phyloP scores from a whole-genome alignment of 2,113 vertebrate species.

The Loxodonta africana region DNA sequence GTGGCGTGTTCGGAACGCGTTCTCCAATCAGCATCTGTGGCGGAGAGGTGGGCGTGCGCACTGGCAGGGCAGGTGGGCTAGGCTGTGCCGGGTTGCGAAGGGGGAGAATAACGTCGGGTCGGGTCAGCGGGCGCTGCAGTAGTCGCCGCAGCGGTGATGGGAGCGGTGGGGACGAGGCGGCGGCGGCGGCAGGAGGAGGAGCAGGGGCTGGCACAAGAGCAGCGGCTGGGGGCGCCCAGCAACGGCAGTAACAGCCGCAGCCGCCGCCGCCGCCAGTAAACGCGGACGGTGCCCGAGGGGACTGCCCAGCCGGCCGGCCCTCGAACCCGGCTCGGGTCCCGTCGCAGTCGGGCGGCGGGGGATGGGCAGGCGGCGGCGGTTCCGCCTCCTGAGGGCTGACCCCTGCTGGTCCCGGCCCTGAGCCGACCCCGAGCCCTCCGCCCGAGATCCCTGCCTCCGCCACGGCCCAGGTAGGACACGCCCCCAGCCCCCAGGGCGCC shows the following conservation, averaged over 20 bases:
- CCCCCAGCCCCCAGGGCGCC: constrained; percentile 27
- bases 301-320: constrained; percentile 18
- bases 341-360: constrained; percentile 80
- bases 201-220: constrained; percentile 69
- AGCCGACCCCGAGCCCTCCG: constrained; percentile 37
- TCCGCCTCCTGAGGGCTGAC: constrained; percentile 68
- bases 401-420: constrained; percentile 20
- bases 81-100: constrained; percentile 77
- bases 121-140: constrained; percentile 86
- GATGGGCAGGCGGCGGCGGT: constrained; percentile 80
- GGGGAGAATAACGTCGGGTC: constrained; percentile 84
- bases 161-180: constrained; percentile 81
- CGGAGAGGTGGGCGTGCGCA: constrained; percentile 78
- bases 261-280: constrained; percentile 76
- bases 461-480: constrained; percentile 84
- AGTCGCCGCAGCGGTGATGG: constrained; percentile 85
- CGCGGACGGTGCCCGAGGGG: constrained; percentile 56
- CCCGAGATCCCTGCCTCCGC: constrained; percentile 55
- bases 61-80: constrained; percentile 73
- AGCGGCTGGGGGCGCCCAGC: constrained; percentile 69
- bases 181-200: constrained; percentile 74
- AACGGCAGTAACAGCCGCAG: constrained; percentile 38
- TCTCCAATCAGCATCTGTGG: constrained; percentile 82
- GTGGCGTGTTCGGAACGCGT: not conserved
- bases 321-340: constrained; percentile 73